Evolutionary conservation across 2,113 vertebrate species (phyloP).

Genomic region (Mesembrinibis cayennensis): DNA sequence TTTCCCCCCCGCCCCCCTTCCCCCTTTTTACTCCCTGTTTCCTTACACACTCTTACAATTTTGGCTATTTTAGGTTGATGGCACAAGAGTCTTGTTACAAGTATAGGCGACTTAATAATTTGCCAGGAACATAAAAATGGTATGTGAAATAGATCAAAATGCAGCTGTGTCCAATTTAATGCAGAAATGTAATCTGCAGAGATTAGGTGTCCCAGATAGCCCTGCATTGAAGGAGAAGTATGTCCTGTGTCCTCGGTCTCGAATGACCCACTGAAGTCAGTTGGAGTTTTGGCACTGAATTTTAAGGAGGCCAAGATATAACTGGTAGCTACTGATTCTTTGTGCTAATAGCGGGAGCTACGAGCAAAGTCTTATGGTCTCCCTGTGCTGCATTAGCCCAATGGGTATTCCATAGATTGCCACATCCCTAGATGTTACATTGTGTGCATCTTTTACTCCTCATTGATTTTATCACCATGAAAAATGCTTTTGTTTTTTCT

Average conservation of each 20-base stretch:
- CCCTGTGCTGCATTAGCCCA: neutral
- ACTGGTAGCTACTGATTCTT: neutral
- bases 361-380: neutral
- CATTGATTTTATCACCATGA: neutral
- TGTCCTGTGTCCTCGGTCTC: neutral
- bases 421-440: neutral
- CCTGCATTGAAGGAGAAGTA: neutral
- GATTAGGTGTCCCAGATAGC: neutral
- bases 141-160: neutral
- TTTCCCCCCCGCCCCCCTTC: too few species aligned
- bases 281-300: neutral
- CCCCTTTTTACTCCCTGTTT: neutral
- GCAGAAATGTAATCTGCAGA: neutral
- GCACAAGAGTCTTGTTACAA: neutral
- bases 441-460: neutral
- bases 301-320: neutral
- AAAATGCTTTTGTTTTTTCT: neutral
- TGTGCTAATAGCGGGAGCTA: neutral
- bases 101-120: neutral
- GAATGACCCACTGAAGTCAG: neutral
- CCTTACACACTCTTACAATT: neutral
- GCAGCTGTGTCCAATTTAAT: neutral
- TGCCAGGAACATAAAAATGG: neutral
- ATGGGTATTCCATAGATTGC: neutral
- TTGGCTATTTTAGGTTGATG: neutral